Conservation (phyloP, 2,888 invertebrate species). For the Drosophila paranaensis region DNA sequence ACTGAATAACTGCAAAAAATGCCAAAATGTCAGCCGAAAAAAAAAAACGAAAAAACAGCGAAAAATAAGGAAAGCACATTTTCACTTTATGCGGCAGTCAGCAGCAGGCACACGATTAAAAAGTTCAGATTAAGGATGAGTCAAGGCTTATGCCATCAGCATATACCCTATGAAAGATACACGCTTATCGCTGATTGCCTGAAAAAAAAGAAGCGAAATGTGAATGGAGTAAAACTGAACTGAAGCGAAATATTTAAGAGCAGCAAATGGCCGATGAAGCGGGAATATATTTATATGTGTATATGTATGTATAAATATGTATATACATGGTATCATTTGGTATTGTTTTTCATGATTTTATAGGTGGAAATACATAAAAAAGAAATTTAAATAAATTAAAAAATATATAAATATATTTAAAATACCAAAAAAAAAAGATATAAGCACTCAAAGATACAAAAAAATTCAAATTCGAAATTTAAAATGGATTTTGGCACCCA, state of each 20-base stretch:
- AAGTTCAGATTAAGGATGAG: constrained; percentile 29
- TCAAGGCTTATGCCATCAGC: constrained; percentile 8
- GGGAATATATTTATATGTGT: too few relatives aligned
- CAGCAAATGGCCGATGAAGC: not conserved
- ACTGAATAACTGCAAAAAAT: constrained; percentile 47
- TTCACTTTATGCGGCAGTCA: constrained; percentile 64
- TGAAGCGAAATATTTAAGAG: not conserved
- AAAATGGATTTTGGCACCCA: too few relatives aligned
- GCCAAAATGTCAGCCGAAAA: constrained; percentile 65
- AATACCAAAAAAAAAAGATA: too few relatives aligned
- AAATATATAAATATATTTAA: too few relatives aligned
- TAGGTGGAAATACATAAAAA: too few relatives aligned
- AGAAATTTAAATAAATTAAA: too few relatives aligned
- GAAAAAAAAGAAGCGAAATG: not conserved
- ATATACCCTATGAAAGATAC: constrained; percentile 23
- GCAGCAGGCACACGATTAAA: constrained; percentile 39
- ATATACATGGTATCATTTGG: too few relatives aligned
- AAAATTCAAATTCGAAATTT: too few relatives aligned
- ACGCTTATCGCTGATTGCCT: not conserved
- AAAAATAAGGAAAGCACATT: constrained; percentile 56
- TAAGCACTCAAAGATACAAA: too few relatives aligned
- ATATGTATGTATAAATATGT: too few relatives aligned
- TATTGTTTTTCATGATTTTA: too few relatives aligned
- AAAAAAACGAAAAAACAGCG: constrained; percentile 23
- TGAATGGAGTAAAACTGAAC: not conserved